Base-by-base conservation (phyloP, 2,888 invertebrate genomes). In the Stictocephala bisonia region DNA sequence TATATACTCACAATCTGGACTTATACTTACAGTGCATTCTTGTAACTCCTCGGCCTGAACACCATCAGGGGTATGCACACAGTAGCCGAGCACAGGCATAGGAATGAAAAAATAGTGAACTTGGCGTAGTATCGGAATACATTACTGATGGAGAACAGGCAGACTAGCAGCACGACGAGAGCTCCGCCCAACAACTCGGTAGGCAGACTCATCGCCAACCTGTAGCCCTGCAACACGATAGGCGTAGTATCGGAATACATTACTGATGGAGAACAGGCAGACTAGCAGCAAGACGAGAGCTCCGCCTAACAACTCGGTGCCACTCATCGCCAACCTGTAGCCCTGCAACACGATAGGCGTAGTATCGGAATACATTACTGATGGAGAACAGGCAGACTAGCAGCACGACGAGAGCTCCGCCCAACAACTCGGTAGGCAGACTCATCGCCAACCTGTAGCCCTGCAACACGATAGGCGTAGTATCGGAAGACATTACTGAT, bases 21-120 rank as follows among this genome's bases (percentile, higher is more conserved):
- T n/a, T n/a, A n/a, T 35, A 89, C 92, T 92, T 87, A 94, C 94
- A 93, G 83, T 15, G 92, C 93, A 85, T 94, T 94, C 81, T 87
- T 89, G 78, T 91, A 91, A 82, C 91, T 89, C 78, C 89, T 88
- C 1, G 93, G 93, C 77, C 87, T 88, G 20, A 91, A 82, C 74
- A 94, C 83, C 92, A 93, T 93, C 50, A 94, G 83, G 4, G 94
- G 94, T 77, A 95, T 87, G 76, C 90, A 89, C 77, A 90, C 83
- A 74, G 89, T 86, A 24, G 92, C 88, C 78, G 88, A 86, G 80
- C 90, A 80, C 79, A 90, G 85, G 35, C 89, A 88, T 66, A 88
- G 83, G 48, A 91, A 79, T 56, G 90, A 85, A 82, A 93, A 93
- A 71, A 91, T 81, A 13, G 85, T 81, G 82, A 90, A 90, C 82